Evolutionary conservation across 2,888 invertebrate genomes (phyloP).

Genomic region (Chouioia cunea): DNA sequence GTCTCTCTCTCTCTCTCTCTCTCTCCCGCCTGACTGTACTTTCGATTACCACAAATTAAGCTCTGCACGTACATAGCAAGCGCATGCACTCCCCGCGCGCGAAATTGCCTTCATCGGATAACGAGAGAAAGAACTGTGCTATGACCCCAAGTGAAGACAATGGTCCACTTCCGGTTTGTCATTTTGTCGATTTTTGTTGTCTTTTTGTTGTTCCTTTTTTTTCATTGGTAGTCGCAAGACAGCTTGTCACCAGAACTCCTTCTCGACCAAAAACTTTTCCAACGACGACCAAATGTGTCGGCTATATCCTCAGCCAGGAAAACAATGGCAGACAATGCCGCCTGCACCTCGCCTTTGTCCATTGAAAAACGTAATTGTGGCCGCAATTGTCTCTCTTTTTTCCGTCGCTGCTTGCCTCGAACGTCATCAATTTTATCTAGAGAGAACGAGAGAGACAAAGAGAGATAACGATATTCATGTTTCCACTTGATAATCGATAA

Average conservation of each 20-base stretch:
- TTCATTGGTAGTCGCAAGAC: too few relatives aligned
- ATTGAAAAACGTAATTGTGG: too few relatives aligned
- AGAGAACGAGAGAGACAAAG: too few relatives aligned
- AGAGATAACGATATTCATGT: too few relatives aligned
- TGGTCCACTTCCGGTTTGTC: slow-evolving; percentile 42
- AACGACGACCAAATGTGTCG: slow-evolving; percentile 16
- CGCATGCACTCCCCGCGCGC: background rate
- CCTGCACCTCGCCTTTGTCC: too few relatives aligned
- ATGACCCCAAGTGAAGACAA: slow-evolving; percentile 40
- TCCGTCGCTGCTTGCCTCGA: too few relatives aligned
- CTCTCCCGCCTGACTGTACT: background rate
- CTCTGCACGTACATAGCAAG: slow-evolving; percentile 12
- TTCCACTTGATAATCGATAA: too few relatives aligned
- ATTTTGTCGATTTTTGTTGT: background rate
- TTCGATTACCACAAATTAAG: slow-evolving; percentile 41
- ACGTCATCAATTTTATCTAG: too few relatives aligned
- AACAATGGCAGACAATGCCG: slow-evolving; percentile 1
- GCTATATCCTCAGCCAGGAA: background rate
- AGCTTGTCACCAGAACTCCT: too few relatives aligned
- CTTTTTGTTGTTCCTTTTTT: background rate
- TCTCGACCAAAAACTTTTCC: background rate
- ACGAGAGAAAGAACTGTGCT: slow-evolving; percentile 18
- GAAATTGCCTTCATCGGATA: slow-evolving; percentile 30
- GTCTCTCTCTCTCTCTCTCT: too few relatives aligned
- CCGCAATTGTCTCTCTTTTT: too few relatives aligned